phyloP scores from a whole-genome alignment of 2,797 vertebrate genomes.

The Percopsis omiscomaycus region DNA sequence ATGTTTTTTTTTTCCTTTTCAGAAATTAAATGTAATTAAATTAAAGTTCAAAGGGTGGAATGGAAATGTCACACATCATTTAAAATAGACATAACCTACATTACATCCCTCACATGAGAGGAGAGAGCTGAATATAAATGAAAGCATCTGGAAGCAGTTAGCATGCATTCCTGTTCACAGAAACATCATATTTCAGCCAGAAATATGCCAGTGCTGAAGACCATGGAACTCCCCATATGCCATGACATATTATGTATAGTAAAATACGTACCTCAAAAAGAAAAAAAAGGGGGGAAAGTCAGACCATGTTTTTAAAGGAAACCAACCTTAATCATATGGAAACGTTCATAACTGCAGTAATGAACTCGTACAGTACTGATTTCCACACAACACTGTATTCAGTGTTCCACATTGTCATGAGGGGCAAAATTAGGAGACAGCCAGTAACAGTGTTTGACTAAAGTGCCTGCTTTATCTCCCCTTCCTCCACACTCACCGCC shows the following conservation, averaged over 20 bases:
- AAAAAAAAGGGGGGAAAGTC: not conserved
- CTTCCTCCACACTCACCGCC: slow-evolving; percentile 51
- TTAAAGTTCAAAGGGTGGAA: slow-evolving; percentile 22
- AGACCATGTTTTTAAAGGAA: slow-evolving; percentile 9
- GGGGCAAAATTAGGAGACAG: slow-evolving; percentile 22
- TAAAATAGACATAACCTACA: slow-evolving; percentile 18
- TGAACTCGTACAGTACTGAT: slow-evolving; percentile 22
- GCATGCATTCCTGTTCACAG: slow-evolving; percentile 60
- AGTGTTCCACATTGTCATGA: slow-evolving; percentile 27
- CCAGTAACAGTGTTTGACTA: slow-evolving; percentile 33
- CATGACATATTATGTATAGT: slow-evolving; percentile 58
- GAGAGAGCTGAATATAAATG: slow-evolving; percentile 22
- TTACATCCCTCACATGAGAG: slow-evolving; percentile 32
- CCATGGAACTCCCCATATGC: slow-evolving; percentile 56
- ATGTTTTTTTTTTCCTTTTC: not conserved
- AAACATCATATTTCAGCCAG: slow-evolving; percentile 60
- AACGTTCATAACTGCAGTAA: too few species aligned
- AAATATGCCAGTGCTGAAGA: slow-evolving; percentile 51
- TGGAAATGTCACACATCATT: slow-evolving; percentile 13
- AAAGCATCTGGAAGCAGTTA: slow-evolving; percentile 75
- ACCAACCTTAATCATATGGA: slow-evolving; percentile 17
- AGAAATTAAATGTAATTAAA: not conserved
- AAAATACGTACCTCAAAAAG: slow-evolving; percentile 55
- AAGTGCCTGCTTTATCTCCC: slow-evolving; percentile 64
- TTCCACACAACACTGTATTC: slow-evolving; percentile 34